Evolutionary conservation across 2,797 vertebrate genomes (phyloP).

Genomic region (Cyclura pinguis): DNA sequence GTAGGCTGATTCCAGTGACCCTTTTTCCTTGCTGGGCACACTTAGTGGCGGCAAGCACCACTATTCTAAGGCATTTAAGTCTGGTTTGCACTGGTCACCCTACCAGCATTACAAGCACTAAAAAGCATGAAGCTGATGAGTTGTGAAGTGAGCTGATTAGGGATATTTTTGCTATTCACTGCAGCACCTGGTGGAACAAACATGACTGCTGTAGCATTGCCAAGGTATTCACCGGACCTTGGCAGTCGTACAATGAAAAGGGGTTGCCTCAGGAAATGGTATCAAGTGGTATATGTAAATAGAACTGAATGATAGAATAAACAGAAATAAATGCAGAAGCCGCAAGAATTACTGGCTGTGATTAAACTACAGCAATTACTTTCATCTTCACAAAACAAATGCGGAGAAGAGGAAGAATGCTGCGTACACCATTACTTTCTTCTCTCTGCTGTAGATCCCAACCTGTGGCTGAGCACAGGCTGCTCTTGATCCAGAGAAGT

Average conservation of each 20-base stretch:
- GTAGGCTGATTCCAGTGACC: constrained; percentile 3
- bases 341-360: neutral
- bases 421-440: neutral
- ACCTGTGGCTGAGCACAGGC: neutral
- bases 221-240: constrained; percentile 40
- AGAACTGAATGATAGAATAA: constrained; percentile 30
- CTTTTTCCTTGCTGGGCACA: neutral
- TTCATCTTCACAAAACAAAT: neutral
- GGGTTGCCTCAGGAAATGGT: constrained; percentile 36
- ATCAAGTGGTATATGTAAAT: constrained; percentile 29
- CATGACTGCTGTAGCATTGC: neutral
- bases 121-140: neutral
- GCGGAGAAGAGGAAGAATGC: constrained; percentile 6
- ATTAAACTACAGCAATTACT: constrained; percentile 16
- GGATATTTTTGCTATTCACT: constrained; percentile 46
- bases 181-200: constrained; percentile 55
- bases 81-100: constrained; percentile 10
- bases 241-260: constrained; percentile 27
- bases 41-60: neutral
- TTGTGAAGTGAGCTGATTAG: constrained; percentile 45
- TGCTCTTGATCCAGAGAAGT: neutral
- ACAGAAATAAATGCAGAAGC: neutral
- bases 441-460: neutral
- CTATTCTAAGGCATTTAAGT: neutral
- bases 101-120: neutral